These are phyloP conservation scores for Hylomyscus alleni DNA, from an alignment of 2,797 vertebrate genomes.

Conservation along the genomic window DNA sequence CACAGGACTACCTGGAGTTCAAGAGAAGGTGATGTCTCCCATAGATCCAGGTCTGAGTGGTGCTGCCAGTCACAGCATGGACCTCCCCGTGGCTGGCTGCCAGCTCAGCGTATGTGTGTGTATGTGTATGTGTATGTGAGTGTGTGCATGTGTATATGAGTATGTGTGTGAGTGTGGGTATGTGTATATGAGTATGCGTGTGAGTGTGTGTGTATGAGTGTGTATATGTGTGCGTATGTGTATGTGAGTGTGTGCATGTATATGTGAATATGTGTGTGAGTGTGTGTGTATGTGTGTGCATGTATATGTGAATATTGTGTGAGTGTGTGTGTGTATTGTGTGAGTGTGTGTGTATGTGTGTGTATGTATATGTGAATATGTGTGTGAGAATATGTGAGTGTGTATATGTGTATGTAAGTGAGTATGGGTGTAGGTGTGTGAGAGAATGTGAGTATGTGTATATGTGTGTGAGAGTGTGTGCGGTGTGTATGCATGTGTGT, in stretches of 20 bases:
- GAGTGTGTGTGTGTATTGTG: not conserved
- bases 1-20: not conserved
- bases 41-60: not conserved
- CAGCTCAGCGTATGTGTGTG: too few relatives aligned
- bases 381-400: accelerated
- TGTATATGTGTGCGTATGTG: not conserved
- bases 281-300: not conserved
- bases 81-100: accelerated
- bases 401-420: too few relatives aligned
- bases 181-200: not conserved
- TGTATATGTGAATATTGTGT: not conserved
- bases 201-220: not conserved
- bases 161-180: accelerated
- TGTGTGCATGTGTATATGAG: not conserved
- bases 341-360: not conserved
- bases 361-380: too few relatives aligned
- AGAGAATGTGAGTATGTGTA: accelerated
- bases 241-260: not conserved
- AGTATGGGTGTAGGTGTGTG: accelerated
- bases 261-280: accelerated
- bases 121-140: too few relatives aligned
- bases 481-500: not conserved
- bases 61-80: accelerated
- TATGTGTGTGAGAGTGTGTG: not conserved
- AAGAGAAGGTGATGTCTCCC: not conserved